These are phyloP conservation scores for Nematostella vectensis DNA, from an alignment of 92 coral and sea anemone species.

Conservation along the genomic window DNA sequence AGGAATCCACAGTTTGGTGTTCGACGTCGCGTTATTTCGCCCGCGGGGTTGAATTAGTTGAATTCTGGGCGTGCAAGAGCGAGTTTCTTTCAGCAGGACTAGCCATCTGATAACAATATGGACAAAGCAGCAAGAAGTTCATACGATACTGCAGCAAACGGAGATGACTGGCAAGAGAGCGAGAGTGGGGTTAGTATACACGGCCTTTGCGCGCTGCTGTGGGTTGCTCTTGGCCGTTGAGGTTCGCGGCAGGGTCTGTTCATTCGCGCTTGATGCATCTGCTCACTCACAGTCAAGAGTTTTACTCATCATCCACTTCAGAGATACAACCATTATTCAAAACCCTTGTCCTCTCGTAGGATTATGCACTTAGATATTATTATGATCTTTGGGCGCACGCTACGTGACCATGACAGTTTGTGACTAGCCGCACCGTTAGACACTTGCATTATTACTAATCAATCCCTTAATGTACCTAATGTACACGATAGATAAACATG, in stretches of 20 bases:
- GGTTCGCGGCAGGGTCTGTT: no score
- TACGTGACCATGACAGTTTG: slow-evolving; percentile 14
- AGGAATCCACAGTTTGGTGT: slow-evolving; percentile 18
- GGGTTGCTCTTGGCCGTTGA: no score
- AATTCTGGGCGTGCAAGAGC: slow-evolving; percentile 1
- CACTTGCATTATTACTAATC: no score
- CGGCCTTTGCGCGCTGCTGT: not conserved
- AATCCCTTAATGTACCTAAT: slow-evolving; percentile 26
- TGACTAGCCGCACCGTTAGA: slow-evolving; percentile 22
- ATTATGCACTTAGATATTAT: slow-evolving; percentile 10
- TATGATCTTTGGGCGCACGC: not conserved
- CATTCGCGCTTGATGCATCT: no score
- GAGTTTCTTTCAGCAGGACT: not conserved
- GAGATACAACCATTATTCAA: slow-evolving; percentile 13
- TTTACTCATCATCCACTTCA: slow-evolving; percentile 65
- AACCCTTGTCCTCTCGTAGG: slow-evolving; percentile 20
- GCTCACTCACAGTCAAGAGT: slow-evolving; percentile 35
- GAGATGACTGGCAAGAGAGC: not conserved
- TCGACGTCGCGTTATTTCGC: slow-evolving; percentile 2
- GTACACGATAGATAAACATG: slow-evolving; percentile 29
- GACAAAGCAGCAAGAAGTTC: not conserved
- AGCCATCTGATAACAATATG: slow-evolving; percentile 4
- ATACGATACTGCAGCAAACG: not conserved
- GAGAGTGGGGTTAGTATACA: slow-evolving; percentile 1
- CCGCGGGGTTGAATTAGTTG: not conserved